These are phyloP conservation scores for Porites lobata DNA, from an alignment of 92 coral and sea anemone species.

Conservation along the genomic window DNA sequence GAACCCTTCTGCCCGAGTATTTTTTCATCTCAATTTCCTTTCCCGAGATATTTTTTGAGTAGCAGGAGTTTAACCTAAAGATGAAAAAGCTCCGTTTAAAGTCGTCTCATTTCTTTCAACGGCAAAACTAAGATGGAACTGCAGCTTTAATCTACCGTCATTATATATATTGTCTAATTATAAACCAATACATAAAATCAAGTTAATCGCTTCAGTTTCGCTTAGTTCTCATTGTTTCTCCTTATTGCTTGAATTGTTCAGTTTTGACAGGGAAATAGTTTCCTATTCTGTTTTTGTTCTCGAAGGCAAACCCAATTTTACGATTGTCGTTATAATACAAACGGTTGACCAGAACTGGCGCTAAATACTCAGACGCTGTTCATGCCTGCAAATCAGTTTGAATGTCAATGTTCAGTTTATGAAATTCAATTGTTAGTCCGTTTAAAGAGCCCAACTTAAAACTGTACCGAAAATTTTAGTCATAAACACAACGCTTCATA, in stretches of 20 bases:
- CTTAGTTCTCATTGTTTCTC: neutral
- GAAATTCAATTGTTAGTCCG: too few species aligned
- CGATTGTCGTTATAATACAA: neutral
- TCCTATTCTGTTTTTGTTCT: neutral
- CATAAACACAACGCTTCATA: neutral
- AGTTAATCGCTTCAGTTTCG: neutral
- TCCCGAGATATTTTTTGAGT: too few species aligned
- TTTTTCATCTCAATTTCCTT: too few species aligned
- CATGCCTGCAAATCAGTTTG: slow-evolving; percentile 19
- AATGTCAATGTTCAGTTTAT: neutral
- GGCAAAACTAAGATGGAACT: neutral
- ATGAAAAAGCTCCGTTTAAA: neutral
- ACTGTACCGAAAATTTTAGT: neutral
- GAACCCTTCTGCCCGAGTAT: too few species aligned
- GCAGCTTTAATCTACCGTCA: neutral
- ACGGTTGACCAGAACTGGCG: neutral
- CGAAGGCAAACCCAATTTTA: neutral
- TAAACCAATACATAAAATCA: neutral
- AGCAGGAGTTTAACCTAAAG: neutral
- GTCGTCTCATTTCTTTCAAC: neutral
- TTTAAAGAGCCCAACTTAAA: too few species aligned
- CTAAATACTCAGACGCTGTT: neutral
- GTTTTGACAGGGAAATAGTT: neutral
- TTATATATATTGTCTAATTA: neutral
- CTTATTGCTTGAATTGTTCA: neutral